These are phyloP conservation scores for Galerucella nymphaeae DNA, from an alignment of 2,888 invertebrate species.

Conservation along the genomic window DNA sequence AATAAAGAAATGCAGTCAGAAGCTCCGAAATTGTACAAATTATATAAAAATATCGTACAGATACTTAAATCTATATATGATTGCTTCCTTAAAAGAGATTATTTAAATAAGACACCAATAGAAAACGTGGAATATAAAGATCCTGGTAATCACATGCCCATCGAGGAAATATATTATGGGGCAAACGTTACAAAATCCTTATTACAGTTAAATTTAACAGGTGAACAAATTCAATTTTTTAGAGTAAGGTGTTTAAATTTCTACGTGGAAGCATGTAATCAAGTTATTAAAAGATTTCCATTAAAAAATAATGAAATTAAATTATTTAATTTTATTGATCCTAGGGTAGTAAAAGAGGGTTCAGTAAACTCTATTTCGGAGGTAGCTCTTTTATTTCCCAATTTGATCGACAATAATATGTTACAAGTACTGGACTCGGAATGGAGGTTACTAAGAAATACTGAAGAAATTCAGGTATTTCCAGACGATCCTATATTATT, in stretches of 20 bases:
- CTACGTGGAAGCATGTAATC: conserved; percentile 17
- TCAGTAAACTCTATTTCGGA: background rate
- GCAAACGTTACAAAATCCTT: conserved; percentile 14
- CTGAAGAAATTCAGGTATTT: conserved; percentile 7
- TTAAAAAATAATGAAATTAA: conserved; percentile 9
- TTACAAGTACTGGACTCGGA: conserved; percentile 7
- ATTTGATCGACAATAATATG: conserved; percentile 8
- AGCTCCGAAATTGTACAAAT: conserved; percentile 10
- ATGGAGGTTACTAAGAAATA: conserved; percentile 14
- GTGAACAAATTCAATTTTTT: background rate
- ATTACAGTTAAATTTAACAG: no score
- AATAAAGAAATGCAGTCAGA: conserved; percentile 17
- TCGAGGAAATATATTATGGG: conserved; percentile 25
- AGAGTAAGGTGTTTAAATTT: conserved; percentile 17
- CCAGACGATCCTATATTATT: conserved; percentile 10
- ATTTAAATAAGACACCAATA: conserved; percentile 13
- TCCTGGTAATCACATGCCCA: no score
- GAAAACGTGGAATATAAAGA: conserved; percentile 20
- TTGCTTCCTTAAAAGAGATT: background rate
- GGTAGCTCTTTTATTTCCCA: conserved; percentile 6
- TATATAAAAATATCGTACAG: conserved; percentile 9
- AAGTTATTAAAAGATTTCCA: conserved; percentile 23
- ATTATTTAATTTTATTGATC: conserved; percentile 15
- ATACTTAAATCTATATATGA: conserved; percentile 8
- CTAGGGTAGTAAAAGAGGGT: conserved; percentile 16